These are phyloP conservation scores for Raphicerus campestris DNA, from an alignment of 2,113 vertebrate genomes.

Conservation along the genomic window DNA sequence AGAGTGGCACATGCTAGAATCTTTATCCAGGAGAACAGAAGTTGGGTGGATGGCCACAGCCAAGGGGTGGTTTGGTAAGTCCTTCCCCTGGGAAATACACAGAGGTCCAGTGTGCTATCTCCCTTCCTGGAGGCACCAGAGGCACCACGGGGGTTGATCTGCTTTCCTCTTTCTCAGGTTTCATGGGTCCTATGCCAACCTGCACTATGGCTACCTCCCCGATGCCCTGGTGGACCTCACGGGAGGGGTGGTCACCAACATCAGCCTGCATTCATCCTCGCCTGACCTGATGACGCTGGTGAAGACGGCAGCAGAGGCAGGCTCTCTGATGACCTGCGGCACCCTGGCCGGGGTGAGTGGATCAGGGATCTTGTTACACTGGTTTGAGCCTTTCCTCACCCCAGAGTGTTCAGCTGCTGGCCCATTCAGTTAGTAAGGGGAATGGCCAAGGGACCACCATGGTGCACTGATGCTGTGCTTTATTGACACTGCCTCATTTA, in stretches of 20 bases:
- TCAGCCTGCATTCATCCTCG: slow-evolving; percentile 70
- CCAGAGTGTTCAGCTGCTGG: background rate
- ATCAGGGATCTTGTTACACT: background rate
- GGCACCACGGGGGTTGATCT: background rate
- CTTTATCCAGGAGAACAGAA: background rate
- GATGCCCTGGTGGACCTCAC: slow-evolving; percentile 93
- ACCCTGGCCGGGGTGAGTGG: slow-evolving; percentile 81
- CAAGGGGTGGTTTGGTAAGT: too few species aligned
- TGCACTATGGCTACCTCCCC: slow-evolving; percentile 83
- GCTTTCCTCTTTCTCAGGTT: slow-evolving; percentile 77
- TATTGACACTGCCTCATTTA: fast-evolving
- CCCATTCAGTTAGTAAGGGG: background rate
- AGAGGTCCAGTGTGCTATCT: background rate
- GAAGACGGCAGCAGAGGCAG: slow-evolving; percentile 76
- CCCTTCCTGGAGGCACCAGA: background rate
- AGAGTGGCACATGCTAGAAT: background rate
- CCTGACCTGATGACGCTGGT: slow-evolving; percentile 80
- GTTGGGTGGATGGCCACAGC: background rate
- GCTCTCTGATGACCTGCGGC: slow-evolving; percentile 86
- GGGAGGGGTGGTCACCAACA: slow-evolving; percentile 85
- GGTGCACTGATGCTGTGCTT: fast-evolving
- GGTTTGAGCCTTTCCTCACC: background rate
- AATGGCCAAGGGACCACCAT: fast-evolving
- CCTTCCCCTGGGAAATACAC: background rate
- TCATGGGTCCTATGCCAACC: slow-evolving; percentile 87